Base-by-base conservation (phyloP, 2,888 invertebrate genomes). In the Stenchaetothrips biformis region DNA sequence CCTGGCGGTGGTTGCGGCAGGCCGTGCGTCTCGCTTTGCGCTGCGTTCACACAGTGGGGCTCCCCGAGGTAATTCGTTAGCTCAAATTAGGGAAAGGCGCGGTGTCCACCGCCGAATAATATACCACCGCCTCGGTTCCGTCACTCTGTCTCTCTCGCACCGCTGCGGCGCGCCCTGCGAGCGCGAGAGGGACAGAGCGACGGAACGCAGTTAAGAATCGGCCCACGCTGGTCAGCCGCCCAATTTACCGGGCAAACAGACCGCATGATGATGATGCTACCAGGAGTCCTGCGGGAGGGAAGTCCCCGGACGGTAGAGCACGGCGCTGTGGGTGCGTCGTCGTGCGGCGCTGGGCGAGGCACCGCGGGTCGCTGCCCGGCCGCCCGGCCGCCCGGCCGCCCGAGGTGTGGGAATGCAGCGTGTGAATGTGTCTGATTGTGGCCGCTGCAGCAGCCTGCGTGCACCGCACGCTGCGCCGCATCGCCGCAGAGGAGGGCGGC, bases 41-140 rank as follows among this genome's bases (percentile, higher is more conserved):
- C 37, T 37, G 37, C 37, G 37, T 37, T 37, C 37, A 37, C 37
- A 37, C 37, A 37, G 37, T 37, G 53, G 37, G 37, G 37, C 67
- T 74, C 67, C 67, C 67, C 67, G 67, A 74, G 67, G 67, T 74
- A 74, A 74, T 74, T 74, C 67, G 67, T 74, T 74, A 74, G 67
- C 59, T 59, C 59, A 18, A 13, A 59, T 59, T 16, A 59, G 18
- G 16, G 18, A 59, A 59, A 18, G 59, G 18, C 59, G 21, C 67
- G 21, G 21, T 74, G 67, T 67, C 67, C 25, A 25, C 67, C 67
- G 16, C 53, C 53, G 53, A 37, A 37, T 37, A 37, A 37, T 37
- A 37, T 37, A 37, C 37, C 37, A 4, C 37, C 37, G 37, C 37
- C 37, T 1, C 4, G 37, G 2, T 37, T 37, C 4, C 37, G 37